Base-by-base conservation (phyloP, 2,113 vertebrate genomes). In the Malurus alboscapulatus region DNA sequence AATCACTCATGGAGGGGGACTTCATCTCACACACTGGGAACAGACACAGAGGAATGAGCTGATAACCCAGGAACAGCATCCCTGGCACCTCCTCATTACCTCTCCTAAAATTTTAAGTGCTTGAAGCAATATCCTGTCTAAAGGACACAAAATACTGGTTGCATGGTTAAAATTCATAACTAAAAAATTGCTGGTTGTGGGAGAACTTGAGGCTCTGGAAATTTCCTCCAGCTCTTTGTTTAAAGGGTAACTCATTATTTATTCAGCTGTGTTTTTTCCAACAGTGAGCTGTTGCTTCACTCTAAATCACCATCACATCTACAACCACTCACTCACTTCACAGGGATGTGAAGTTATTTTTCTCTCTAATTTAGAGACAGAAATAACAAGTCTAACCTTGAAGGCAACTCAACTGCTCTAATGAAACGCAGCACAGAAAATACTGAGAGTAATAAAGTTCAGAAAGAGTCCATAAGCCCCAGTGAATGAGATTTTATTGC, bases 1-100 rank as follows among this genome's bases (percentile, higher is more conserved):
- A 98, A 91, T 98, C 98, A 4, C 98, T 98, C 98, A 98, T 98
- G 9, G 98, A 98, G 26, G 97, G 97, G 65, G 97, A 97, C 79
- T 98, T 98, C 89, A 97, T 95, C 92, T 98, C 97, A 96, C 98
- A 98, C 87, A 98, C 98, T 98, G 68, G 50, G 18, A 61, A 62
- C 59, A 89, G 29, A 95, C 86, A 88, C 26, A 76, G 5, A 15
- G 3, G 0, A 14, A 11, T 68, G 21, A 86, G 44, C 44, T 45
- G 42, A 15, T 30, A 66, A 7, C 48, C 63, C 63, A 25, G 1
- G 1, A 34, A 2, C 61, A 26, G 36, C 62, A 51, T 1, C 62
- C 25, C 36, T 1, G 21, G 62, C 62, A 26, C 44, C 44, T 36
- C 62, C 45, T 36, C 83, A 15, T 4, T 7, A 53, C 0, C 45